Percentiles rank a stretch among this genome's conserved stretches.
phyloP scores from a whole-genome alignment of 2,797 vertebrate genomes.

The Dromococcyx pavoninus region DNA sequence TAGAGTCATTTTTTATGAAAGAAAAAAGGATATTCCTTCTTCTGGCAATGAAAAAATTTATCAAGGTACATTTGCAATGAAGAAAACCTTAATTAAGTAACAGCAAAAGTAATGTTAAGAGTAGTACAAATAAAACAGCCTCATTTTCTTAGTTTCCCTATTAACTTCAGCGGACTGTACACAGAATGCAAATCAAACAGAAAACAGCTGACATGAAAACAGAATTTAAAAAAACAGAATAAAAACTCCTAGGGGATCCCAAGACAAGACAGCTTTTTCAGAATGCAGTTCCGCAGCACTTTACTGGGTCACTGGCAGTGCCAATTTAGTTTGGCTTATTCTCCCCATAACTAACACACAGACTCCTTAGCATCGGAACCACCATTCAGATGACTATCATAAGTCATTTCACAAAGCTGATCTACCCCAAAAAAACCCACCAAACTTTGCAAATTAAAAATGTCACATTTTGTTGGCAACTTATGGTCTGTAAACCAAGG shows the following conservation, averaged over 20 bases:
- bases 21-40: not conserved
- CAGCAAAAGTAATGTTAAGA: not conserved
- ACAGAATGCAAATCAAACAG: not conserved
- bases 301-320: not conserved
- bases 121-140: not conserved
- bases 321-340: not conserved
- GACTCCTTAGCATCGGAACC: not conserved
- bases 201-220: not conserved
- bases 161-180: not conserved
- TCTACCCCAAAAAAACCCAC: not conserved
- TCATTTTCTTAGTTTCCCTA: not conserved
- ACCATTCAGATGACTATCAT: not conserved
- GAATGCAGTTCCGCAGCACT: not conserved
- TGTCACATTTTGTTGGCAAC: not conserved
- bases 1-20: not conserved
- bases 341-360: not conserved
- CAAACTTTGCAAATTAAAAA: not conserved
- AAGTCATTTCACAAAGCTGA: not conserved
- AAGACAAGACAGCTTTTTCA: not conserved
- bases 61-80: not conserved
- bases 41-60: not conserved
- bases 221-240: no score
- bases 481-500: not conserved
- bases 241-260: not conserved
- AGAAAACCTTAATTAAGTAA: not conserved